Conservation (phyloP, 2,888 invertebrate genomes). For the Drosophila paucipuncta region DNA sequence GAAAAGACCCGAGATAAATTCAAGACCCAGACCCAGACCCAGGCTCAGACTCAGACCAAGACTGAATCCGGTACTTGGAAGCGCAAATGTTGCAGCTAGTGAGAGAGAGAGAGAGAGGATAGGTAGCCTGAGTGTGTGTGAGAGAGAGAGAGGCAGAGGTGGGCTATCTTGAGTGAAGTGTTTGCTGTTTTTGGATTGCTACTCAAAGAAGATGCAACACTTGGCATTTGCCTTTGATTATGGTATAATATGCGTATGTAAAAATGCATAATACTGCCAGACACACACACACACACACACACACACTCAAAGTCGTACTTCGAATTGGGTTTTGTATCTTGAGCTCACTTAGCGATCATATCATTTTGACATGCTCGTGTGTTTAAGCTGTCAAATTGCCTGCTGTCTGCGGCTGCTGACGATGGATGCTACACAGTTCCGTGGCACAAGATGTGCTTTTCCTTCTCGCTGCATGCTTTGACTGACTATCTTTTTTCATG, state of each 20-base stretch:
- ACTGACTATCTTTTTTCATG: slow-evolving; percentile 59
- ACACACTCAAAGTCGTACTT: neutral
- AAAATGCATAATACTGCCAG: slow-evolving; percentile 32
- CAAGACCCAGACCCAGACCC: slow-evolving; percentile 30
- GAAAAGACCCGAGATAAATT: slow-evolving; percentile 71
- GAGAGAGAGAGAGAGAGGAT: slow-evolving; percentile 15
- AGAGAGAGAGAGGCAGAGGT: no score
- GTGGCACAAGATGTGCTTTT: slow-evolving; percentile 42
- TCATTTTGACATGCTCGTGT: slow-evolving; percentile 81
- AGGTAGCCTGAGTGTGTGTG: no score
- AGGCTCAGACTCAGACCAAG: slow-evolving; percentile 16
- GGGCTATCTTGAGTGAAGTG: slow-evolving; percentile 32
- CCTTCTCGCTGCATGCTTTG: slow-evolving; percentile 37
- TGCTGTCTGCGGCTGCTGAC: slow-evolving; percentile 70
- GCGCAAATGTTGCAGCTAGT: slow-evolving; percentile 19
- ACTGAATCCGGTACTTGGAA: slow-evolving; percentile 51
- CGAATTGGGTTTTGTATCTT: slow-evolving; percentile 18
- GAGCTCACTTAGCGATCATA: slow-evolving; percentile 80
- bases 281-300: neutral
- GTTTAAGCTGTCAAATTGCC: slow-evolving; percentile 81
- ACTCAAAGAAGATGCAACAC: slow-evolving; percentile 72
- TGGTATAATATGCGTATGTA: slow-evolving; percentile 50
- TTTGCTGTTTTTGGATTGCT: slow-evolving; percentile 37
- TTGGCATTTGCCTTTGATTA: slow-evolving; percentile 63
- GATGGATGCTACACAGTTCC: neutral